These are phyloP conservation scores for Cotesia glomerata DNA, from an alignment of 1,140 invertebrate species.

Conservation along the genomic window DNA sequence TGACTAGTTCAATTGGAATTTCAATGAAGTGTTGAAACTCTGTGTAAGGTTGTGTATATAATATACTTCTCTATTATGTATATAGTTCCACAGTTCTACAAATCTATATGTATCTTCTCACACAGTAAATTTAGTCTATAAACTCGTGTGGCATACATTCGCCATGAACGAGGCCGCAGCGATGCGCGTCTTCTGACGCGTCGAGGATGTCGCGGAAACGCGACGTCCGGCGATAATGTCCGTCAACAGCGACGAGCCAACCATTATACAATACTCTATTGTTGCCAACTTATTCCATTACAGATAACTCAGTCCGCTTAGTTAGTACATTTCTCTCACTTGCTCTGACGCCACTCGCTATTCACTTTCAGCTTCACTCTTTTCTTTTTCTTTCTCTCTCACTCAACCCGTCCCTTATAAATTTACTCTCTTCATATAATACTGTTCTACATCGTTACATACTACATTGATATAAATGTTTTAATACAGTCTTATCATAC, in stretches of 20 bases:
- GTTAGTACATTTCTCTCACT: slow-evolving; percentile 55
- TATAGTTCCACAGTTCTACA: neutral
- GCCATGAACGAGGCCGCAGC: slow-evolving; percentile 21
- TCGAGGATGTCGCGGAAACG: slow-evolving; percentile 49
- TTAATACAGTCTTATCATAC: too few relatives aligned
- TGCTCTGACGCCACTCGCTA: neutral
- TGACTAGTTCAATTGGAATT: slow-evolving; percentile 26
- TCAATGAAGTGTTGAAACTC: slow-evolving; percentile 25
- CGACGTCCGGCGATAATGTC: slow-evolving; percentile 63
- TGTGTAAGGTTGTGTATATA: neutral
- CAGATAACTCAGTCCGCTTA: slow-evolving; percentile 59
- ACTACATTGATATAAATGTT: too few relatives aligned
- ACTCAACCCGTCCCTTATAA: neutral
- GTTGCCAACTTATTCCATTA: slow-evolving; percentile 66
- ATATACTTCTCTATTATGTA: neutral
- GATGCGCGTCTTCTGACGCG: slow-evolving; percentile 45
- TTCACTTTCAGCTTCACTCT: neutral
- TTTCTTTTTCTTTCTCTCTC: neutral
- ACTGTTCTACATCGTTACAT: too few relatives aligned
- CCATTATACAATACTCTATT: slow-evolving; percentile 60
- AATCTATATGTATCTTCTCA: slow-evolving; percentile 1
- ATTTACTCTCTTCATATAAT: too few relatives aligned
- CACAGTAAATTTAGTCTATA: slow-evolving; percentile 3
- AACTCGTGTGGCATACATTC: slow-evolving; percentile 50
- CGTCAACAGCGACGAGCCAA: slow-evolving; percentile 59